Evolutionary conservation across 2,113 vertebrate species (phyloP).

Genomic region (Procapra przewalskii): DNA sequence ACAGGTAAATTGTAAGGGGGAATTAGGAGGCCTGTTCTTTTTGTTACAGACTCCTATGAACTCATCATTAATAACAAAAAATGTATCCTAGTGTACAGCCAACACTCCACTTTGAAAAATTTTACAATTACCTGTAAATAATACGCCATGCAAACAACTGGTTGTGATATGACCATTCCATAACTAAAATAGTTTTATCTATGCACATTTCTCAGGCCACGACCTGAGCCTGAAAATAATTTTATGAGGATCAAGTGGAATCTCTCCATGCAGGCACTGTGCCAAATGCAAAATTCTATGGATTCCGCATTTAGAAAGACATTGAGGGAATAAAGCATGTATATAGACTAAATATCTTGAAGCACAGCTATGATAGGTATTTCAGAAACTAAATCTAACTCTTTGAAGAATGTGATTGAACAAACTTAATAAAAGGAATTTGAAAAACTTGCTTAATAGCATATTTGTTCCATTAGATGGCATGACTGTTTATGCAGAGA

Average conservation of each 20-base stretch:
- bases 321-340: not conserved
- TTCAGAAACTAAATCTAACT: slow-evolving; percentile 13
- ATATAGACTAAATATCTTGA: not conserved
- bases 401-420: not conserved
- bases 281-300: not conserved
- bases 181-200: not conserved
- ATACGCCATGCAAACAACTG: not conserved
- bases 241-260: not conserved
- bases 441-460: not conserved
- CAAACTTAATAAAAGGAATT: not conserved
- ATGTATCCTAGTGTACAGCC: not conserved
- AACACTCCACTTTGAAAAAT: not conserved
- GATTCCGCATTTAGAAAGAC: not conserved
- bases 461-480: not conserved
- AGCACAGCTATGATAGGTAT: not conserved
- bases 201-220: not conserved
- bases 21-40: not conserved
- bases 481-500: not conserved
- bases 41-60: not conserved
- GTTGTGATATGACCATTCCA: not conserved
- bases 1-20: not conserved
- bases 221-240: not conserved
- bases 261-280: not conserved
- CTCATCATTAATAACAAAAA: not conserved
- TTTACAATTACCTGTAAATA: not conserved